These are phyloP conservation scores for Hemiprocne comata DNA, from an alignment of 2,113 vertebrate genomes.

Conservation along the genomic window DNA sequence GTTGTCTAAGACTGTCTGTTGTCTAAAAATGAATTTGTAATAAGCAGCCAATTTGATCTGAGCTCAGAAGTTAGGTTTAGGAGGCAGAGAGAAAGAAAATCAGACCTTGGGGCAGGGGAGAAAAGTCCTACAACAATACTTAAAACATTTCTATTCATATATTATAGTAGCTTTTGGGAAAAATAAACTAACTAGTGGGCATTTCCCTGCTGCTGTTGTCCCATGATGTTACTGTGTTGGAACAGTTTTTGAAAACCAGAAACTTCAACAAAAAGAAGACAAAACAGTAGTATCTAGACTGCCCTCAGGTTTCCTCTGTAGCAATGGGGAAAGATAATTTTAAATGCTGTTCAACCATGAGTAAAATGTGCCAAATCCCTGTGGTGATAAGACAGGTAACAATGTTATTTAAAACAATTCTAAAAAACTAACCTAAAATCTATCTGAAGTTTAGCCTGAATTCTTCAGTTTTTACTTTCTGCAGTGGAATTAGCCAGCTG, in stretches of 20 bases:
- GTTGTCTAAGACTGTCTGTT: background rate
- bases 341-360: background rate
- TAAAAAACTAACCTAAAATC: background rate
- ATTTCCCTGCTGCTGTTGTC: background rate
- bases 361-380: background rate
- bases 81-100: background rate
- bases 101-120: background rate
- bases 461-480: slow-evolving; percentile 5
- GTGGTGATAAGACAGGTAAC: background rate
- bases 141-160: background rate
- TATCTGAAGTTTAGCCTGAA: background rate
- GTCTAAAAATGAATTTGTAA: background rate
- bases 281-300: background rate
- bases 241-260: background rate
- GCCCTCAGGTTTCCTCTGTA: background rate
- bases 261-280: background rate
- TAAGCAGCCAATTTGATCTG: background rate
- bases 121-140: background rate
- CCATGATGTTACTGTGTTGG: fast-evolving
- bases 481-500: background rate
- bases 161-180: background rate
- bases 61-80: background rate
- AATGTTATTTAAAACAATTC: background rate
- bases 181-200: background rate
- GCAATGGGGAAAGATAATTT: background rate